Percentiles rank a stretch among this genome's conserved stretches.
Conservation (phyloP, 2,797 vertebrate genomes). For the Leucoraja ocellata region DNA sequence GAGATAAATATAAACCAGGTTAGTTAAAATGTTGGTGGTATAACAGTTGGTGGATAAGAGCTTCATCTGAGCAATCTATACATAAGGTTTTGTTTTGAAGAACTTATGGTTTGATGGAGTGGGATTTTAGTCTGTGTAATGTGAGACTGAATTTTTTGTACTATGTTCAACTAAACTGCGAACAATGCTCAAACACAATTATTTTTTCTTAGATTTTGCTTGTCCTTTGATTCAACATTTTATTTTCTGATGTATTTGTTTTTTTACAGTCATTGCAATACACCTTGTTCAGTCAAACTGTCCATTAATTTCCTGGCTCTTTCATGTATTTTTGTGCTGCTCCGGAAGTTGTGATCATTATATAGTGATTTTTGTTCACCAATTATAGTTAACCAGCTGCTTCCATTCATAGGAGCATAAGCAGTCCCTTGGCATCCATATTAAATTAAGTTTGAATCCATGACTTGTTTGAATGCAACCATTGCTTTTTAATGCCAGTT, state of each 20-base stretch:
- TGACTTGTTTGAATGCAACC: no score
- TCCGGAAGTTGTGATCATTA: background rate
- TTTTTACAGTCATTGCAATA: background rate
- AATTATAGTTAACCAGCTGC: background rate
- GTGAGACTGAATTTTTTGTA: background rate
- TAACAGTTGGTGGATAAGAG: no score
- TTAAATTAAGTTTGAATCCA: background rate
- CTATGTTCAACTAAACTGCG: background rate
- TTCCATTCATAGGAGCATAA: background rate
- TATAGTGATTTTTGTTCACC: background rate
- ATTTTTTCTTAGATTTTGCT: background rate
- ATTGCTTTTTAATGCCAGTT: no score
- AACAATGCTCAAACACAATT: background rate
- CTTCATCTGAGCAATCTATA: background rate
- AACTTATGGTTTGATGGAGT: background rate
- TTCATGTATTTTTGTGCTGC: background rate
- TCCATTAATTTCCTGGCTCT: background rate
- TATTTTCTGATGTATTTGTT: background rate
- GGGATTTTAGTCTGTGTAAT: background rate
- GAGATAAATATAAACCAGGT: slow-evolving; percentile 13
- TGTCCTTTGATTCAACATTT: background rate
- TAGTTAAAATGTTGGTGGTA: background rate
- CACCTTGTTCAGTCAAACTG: background rate
- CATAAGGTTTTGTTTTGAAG: background rate
- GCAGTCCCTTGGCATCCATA: background rate